phyloP scores from a whole-genome alignment of 2,797 vertebrate genomes.

The Manis pentadactyla region DNA sequence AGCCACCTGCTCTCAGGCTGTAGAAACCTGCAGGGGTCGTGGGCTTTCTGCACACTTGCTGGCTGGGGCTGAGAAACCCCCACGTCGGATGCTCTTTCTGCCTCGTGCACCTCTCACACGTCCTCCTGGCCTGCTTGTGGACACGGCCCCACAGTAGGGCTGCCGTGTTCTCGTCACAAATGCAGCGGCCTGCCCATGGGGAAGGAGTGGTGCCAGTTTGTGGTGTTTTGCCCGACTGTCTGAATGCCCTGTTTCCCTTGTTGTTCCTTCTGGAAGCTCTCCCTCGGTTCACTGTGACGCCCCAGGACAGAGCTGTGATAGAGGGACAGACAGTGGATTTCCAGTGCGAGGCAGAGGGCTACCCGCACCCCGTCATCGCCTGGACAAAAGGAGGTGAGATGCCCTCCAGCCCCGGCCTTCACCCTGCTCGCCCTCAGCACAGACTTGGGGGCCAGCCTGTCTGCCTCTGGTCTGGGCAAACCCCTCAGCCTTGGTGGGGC shows the following conservation, averaged over 20 bases:
- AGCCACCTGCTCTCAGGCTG: too few relatives aligned
- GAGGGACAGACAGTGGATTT: conserved; percentile 98
- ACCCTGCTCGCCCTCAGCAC: fast-evolving
- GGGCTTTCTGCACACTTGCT: too few relatives aligned
- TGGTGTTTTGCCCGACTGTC: fast-evolving
- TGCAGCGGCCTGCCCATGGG: fast-evolving
- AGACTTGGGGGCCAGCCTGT: fast-evolving
- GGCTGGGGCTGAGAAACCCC: too few relatives aligned
- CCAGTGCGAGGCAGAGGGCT: conserved; percentile 94
- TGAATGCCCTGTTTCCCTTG: fast-evolving
- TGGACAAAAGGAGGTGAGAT: conserved; percentile 95
- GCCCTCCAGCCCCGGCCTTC: fast-evolving
- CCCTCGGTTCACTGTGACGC: conserved; percentile 95
- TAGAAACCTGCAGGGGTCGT: too few relatives aligned
- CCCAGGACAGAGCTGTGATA: conserved; percentile 94
- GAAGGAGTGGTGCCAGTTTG: fast-evolving
- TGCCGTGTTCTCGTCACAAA: too few relatives aligned
- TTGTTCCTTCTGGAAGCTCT: conserved; percentile 87
- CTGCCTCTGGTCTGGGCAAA: background rate
- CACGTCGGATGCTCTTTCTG: too few relatives aligned
- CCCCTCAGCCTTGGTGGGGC: too few relatives aligned
- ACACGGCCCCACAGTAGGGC: background rate
- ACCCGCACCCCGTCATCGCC: conserved; percentile 95
- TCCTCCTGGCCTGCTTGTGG: too few relatives aligned
- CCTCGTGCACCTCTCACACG: too few relatives aligned